A percentile compares a stretch with the other conserved stretches of the same genome.
phyloP scores from a whole-genome alignment of 2,113 vertebrate species.

The Heptranchias perlo region DNA sequence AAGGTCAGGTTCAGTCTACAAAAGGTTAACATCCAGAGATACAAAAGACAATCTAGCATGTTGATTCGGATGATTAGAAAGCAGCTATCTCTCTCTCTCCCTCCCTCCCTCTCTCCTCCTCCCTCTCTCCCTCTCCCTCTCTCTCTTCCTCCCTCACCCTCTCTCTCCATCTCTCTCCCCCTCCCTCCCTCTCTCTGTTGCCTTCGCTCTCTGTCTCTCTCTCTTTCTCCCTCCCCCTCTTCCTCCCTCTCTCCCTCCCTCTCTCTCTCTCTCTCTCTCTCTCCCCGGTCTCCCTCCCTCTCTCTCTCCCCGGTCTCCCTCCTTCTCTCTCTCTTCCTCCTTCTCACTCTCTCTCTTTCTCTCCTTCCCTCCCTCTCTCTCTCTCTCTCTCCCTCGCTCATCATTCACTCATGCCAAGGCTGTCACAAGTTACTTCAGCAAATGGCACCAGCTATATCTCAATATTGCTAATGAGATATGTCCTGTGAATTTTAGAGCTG shows the following conservation, averaged over 20 bases:
- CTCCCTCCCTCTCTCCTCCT: not conserved
- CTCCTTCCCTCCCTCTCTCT: constrained; percentile 32
- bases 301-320: constrained; percentile 40
- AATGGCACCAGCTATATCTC: not conserved
- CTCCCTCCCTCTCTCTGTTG: too few relatives aligned
- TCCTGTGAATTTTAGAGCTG: not conserved
- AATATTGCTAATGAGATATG: not conserved
- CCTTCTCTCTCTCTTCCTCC: constrained; percentile 21
- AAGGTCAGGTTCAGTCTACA: not conserved
- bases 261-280: not conserved
- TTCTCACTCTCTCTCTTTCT: constrained; percentile 38
- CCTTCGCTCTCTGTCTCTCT: not conserved
- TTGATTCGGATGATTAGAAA: not conserved
- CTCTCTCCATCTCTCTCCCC: too few relatives aligned
- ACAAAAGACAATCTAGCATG: not conserved
- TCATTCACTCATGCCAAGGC: not conserved
- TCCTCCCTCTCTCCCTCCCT: not conserved
- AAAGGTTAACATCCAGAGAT: not conserved
- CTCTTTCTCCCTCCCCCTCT: not conserved
- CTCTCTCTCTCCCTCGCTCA: not conserved
- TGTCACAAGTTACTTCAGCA: not conserved
- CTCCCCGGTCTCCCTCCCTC: not conserved
- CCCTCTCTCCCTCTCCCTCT: not conserved
- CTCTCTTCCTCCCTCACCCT: not conserved
- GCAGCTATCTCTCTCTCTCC: not conserved